A percentile compares a stretch with the other conserved stretches of the same genome.
phyloP scores from a whole-genome alignment of 2,888 invertebrate species.

The Coecobrya sp. region DNA sequence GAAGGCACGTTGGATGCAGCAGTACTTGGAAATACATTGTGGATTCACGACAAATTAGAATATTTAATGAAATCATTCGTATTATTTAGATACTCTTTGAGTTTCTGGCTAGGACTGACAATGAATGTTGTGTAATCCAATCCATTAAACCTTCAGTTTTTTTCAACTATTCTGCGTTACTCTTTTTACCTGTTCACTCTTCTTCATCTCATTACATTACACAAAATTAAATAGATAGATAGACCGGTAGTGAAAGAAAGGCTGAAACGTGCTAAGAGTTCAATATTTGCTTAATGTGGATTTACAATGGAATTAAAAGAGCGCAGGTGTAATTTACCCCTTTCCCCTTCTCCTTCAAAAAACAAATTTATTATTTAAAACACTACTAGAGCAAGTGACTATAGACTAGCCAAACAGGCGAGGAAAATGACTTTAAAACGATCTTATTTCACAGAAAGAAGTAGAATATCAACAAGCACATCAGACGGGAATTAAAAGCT shows the following conservation, averaged over 20 bases:
- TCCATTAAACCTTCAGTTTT: slow-evolving; percentile 41
- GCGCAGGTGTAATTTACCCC: slow-evolving; percentile 34
- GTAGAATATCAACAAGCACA: neutral
- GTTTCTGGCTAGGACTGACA: neutral
- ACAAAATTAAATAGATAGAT: neutral
- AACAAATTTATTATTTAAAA: neutral
- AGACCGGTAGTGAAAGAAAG: neutral
- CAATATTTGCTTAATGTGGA: slow-evolving; percentile 59
- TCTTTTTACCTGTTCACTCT: neutral
- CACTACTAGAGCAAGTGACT: neutral
- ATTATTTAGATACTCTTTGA: slow-evolving; percentile 36
- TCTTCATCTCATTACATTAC: neutral
- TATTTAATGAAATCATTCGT: slow-evolving; percentile 66
- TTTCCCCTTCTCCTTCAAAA: neutral
- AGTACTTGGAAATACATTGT: neutral
- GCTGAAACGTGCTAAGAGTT: slow-evolving; percentile 47
- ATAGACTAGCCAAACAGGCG: neutral
- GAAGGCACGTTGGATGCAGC: too few relatives aligned
- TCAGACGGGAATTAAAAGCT: neutral
- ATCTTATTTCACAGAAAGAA: slow-evolving; percentile 23
- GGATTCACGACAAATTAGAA: slow-evolving; percentile 70
- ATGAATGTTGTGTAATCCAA: slow-evolving; percentile 27
- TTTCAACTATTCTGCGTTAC: slow-evolving; percentile 5
- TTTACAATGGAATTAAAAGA: slow-evolving; percentile 41
- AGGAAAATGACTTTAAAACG: slow-evolving; percentile 35